Percentiles rank a stretch among this genome's conserved stretches.
Conservation (phyloP, 1,140 invertebrate genomes). For the Trissolcus basalis region DNA sequence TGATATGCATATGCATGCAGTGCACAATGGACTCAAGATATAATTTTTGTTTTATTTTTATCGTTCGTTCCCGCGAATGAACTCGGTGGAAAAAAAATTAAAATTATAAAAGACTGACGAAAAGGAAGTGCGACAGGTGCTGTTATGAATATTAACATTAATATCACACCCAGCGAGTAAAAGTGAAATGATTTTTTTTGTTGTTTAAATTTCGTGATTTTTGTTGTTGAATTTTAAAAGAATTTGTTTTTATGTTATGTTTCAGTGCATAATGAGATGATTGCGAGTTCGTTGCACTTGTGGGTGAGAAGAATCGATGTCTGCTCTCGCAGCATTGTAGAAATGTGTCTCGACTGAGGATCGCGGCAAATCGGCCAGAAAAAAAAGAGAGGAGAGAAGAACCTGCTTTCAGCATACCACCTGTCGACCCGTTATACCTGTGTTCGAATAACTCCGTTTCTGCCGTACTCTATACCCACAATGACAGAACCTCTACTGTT, state of each 20-base stretch:
- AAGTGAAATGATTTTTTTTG: too few relatives aligned
- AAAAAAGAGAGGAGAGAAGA: slow-evolving; percentile 52
- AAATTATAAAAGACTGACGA: too few relatives aligned
- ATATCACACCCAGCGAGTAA: too few relatives aligned
- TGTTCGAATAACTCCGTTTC: slow-evolving; percentile 55
- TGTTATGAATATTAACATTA: too few relatives aligned
- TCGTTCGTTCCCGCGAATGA: too few relatives aligned
- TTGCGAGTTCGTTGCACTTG: slow-evolving; percentile 44
- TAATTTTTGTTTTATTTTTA: too few relatives aligned
- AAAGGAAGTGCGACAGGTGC: too few relatives aligned
- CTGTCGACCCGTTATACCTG: slow-evolving; percentile 59
- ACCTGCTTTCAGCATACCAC: slow-evolving; percentile 60
- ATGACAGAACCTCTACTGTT: slow-evolving; percentile 40
- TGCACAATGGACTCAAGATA: slow-evolving; percentile 6
- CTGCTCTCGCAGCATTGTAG: slow-evolving; percentile 41
- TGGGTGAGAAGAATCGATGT: slow-evolving; percentile 40
- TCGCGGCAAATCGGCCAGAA: slow-evolving; percentile 18
- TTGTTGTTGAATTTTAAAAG: too few relatives aligned
- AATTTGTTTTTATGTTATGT: too few relatives aligned
- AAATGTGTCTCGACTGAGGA: slow-evolving; percentile 34
- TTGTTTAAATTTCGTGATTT: too few relatives aligned
- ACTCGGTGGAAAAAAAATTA: too few relatives aligned
- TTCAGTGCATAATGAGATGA: slow-evolving; percentile 3
- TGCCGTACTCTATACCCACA: slow-evolving; percentile 41
- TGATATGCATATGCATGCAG: slow-evolving; percentile 4